phyloP scores from a whole-genome alignment of 2,797 vertebrate genomes.

The Parambassis ranga region DNA sequence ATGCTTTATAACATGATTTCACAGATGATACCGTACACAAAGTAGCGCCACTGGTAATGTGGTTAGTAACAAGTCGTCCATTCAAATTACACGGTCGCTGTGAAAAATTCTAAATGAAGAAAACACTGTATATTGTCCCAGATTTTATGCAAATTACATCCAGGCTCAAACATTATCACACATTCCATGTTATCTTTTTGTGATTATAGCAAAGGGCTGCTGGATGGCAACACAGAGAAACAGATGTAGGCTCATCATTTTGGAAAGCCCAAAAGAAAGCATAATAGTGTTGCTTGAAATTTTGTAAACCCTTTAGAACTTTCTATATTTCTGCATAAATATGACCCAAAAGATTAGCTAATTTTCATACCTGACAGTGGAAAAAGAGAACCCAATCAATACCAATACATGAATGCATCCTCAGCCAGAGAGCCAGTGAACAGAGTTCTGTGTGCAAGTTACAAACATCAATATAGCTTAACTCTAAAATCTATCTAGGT shows the following conservation, averaged over 20 bases:
- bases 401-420: too few relatives aligned
- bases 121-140: not conserved
- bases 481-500: not conserved
- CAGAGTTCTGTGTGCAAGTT: too few relatives aligned
- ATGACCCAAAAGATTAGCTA: too few relatives aligned
- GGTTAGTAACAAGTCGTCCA: not conserved
- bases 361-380: too few relatives aligned
- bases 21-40: not conserved
- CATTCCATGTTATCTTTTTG: too few relatives aligned
- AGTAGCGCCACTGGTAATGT: not conserved
- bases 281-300: too few relatives aligned
- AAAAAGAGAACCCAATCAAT: too few relatives aligned
- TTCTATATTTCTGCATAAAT: too few relatives aligned
- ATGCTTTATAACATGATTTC: not conserved
- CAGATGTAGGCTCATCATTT: too few relatives aligned
- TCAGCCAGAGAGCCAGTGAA: too few relatives aligned
- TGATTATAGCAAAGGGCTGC: not conserved
- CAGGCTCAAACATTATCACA: not conserved
- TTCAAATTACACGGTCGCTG: not conserved
- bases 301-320: too few relatives aligned
- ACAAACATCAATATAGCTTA: not conserved
- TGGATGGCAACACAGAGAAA: not conserved
- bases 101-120: not conserved
- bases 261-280: too few relatives aligned
- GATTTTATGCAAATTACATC: not conserved